Evolutionary conservation across 2,888 invertebrate species (phyloP).

Genomic region (Idaea straminata): DNA sequence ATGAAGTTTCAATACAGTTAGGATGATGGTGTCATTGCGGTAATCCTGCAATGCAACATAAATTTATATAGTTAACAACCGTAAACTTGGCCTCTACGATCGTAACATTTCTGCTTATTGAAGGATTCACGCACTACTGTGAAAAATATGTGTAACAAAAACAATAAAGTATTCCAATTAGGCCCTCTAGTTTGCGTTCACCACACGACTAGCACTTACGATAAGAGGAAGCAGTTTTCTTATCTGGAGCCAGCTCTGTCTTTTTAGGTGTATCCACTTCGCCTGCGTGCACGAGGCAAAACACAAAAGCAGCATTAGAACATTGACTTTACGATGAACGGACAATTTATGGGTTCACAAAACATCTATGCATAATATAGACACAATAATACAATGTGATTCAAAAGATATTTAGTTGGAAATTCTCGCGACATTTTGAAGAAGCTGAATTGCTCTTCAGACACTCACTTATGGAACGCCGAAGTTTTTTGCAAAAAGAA

Average conservation of each 20-base stretch:
- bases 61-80: not conserved
- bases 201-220: constrained; percentile 78
- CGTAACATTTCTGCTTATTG: constrained; percentile 26
- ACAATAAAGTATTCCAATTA: constrained; percentile 19
- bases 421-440: not conserved
- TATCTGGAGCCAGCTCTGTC: constrained; percentile 73
- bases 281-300: constrained; percentile 71
- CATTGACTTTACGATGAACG: constrained; percentile 51
- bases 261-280: constrained; percentile 78
- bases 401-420: not conserved
- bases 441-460: constrained; percentile 18
- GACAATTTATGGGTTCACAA: constrained; percentile 25
- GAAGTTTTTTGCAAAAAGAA: constrained; percentile 75
- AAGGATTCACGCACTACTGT: constrained; percentile 39
- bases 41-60: constrained; percentile 15
- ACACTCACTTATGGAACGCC: constrained; percentile 77
- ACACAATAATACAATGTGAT: constrained; percentile 17
- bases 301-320: constrained; percentile 79
- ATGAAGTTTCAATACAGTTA: constrained; percentile 1
- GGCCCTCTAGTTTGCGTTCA: constrained; percentile 44
- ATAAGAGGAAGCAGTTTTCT: constrained; percentile 72
- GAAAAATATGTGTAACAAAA: constrained; percentile 27
- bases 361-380: constrained; percentile 38
- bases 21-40: constrained; percentile 21
- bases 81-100: not conserved